Percentiles rank a stretch among this genome's conserved stretches.
Evolutionary conservation across 2,797 vertebrate species (phyloP).

Genomic region (Taeniopygia guttata): DNA sequence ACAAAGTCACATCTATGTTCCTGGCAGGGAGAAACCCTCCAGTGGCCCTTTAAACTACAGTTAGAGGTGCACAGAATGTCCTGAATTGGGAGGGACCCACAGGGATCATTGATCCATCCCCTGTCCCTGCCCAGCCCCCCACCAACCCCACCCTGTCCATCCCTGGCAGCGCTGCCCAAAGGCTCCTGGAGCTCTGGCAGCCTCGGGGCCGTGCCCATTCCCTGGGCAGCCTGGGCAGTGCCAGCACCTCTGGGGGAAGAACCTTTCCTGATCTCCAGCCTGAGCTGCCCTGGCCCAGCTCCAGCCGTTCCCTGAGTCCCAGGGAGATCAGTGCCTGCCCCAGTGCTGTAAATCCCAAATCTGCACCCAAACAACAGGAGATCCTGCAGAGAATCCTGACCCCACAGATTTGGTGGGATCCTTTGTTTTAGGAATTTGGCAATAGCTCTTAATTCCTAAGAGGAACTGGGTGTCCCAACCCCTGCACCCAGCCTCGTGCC

Average conservation of each 20-base stretch:
- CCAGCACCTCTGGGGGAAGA: not conserved
- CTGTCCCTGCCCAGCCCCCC: not conserved
- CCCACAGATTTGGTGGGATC: not conserved
- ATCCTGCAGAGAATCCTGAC: not conserved
- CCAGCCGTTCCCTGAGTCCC: not conserved
- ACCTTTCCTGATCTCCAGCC: not conserved
- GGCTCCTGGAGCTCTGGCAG: not conserved
- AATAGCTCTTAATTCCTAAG: not conserved
- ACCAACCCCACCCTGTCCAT: not conserved
- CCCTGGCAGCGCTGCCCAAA: not conserved
- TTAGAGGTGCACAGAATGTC: not conserved
- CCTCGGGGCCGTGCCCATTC: not conserved
- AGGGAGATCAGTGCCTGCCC: not conserved
- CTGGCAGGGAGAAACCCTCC: accelerated
- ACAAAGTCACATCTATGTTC: not conserved
- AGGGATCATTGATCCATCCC: accelerated
- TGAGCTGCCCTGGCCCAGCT: not conserved
- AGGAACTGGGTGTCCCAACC: not conserved
- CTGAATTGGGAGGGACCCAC: accelerated
- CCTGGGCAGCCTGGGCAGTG: not conserved
- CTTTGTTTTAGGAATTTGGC: not conserved
- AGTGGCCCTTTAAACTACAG: not conserved
- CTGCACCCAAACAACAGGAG: not conserved
- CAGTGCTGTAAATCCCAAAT: not conserved
- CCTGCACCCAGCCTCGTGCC: not conserved